These are phyloP conservation scores for Sycophaga agraensis DNA, from an alignment of 1,140 invertebrate genomes.

Conservation along the genomic window DNA sequence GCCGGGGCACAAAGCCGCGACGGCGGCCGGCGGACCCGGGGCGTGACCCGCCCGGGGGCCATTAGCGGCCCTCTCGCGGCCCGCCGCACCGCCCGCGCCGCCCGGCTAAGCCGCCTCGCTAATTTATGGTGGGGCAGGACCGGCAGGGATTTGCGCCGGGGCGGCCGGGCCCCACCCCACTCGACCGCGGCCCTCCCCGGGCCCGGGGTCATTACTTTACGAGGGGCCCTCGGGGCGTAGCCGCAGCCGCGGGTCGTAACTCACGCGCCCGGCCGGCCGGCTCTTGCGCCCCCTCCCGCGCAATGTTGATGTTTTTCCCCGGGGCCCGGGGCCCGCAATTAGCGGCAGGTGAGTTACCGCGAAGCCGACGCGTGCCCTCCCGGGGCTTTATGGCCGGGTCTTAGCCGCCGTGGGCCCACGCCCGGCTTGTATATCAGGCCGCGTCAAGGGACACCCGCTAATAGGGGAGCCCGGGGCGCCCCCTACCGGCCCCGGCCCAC, in stretches of 20 bases:
- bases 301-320: slow-evolving; percentile 19
- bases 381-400: too few species aligned
- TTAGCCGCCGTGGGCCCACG: too few species aligned
- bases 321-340: not conserved
- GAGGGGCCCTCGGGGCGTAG: not conserved
- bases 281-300: not conserved
- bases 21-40: not conserved
- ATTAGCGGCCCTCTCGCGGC: slow-evolving; percentile 35
- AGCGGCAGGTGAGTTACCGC: slow-evolving; percentile 15
- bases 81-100: slow-evolving; percentile 31
- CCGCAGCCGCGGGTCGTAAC: slow-evolving; percentile 22
- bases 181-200: too few species aligned
- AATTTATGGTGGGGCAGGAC: slow-evolving; percentile 33
- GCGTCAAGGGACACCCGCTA: too few species aligned
- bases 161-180: too few species aligned
- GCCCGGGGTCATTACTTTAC: slow-evolving; percentile 31
- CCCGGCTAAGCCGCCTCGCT: too few species aligned
- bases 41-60: slow-evolving; percentile 28
- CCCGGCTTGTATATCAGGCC: too few species aligned
- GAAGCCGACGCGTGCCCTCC: too few species aligned
- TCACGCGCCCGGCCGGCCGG: not conserved
- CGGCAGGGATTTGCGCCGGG: slow-evolving; percentile 33
- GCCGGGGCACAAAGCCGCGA: too few species aligned
- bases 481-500: too few species aligned
- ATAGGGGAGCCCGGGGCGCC: too few species aligned